Evolutionary conservation across 2,888 invertebrate species (phyloP).

Genomic region (Tethea ocularis): DNA sequence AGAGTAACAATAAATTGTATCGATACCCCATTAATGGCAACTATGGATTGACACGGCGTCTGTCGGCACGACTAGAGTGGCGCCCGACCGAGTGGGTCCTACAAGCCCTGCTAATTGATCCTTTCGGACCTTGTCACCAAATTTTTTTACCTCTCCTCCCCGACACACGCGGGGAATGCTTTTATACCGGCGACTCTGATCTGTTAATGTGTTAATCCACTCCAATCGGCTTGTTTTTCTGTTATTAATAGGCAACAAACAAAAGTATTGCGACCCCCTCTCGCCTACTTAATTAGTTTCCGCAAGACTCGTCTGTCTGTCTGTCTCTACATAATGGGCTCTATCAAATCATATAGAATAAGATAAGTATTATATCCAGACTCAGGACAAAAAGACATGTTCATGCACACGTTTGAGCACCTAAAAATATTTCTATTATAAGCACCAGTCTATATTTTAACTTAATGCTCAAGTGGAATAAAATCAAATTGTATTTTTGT

Average conservation of each 20-base stretch:
- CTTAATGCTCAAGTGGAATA: too few relatives aligned
- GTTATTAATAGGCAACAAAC: slow-evolving; percentile 75
- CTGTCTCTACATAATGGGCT: too few relatives aligned
- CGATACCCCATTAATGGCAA: not conserved
- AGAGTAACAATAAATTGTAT: not conserved
- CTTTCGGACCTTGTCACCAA: slow-evolving; percentile 44
- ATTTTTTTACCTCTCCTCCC: slow-evolving; percentile 46
- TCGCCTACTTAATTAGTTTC: too few relatives aligned
- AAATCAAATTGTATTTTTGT: too few relatives aligned
- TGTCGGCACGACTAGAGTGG: slow-evolving; percentile 18
- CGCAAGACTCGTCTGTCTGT: too few relatives aligned
- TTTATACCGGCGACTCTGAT: slow-evolving; percentile 70
- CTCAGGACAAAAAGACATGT: too few relatives aligned
- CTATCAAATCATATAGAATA: too few relatives aligned
- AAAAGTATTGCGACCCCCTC: slow-evolving; percentile 25
- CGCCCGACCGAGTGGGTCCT: slow-evolving; percentile 14
- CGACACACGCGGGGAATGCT: slow-evolving; percentile 72
- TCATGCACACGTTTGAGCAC: too few relatives aligned
- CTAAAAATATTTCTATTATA: too few relatives aligned
- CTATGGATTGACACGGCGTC: not conserved
- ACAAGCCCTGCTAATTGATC: slow-evolving; percentile 51
- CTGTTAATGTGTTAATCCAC: slow-evolving; percentile 81
- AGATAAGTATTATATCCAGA: too few relatives aligned
- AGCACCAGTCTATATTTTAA: too few relatives aligned
- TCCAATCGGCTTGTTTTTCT: slow-evolving; percentile 68